phyloP scores from a whole-genome alignment of 1,140 invertebrate species.

The Proctacanthus coquilletti region DNA sequence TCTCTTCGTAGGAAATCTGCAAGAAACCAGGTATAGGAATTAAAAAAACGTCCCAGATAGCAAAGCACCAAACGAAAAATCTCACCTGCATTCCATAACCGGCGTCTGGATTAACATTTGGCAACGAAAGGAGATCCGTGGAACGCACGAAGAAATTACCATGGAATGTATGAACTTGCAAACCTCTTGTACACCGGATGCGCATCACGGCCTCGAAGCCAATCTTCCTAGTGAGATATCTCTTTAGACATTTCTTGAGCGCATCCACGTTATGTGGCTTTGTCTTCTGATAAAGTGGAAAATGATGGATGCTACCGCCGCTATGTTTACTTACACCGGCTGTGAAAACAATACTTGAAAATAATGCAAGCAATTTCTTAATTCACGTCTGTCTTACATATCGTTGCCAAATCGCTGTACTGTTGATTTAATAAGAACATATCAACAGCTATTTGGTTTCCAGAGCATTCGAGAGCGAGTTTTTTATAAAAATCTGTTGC shows the following conservation, averaged over 20 bases:
- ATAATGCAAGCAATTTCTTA: slow-evolving; percentile 2
- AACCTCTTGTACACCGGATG: slow-evolving; percentile 81
- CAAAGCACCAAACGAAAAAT: slow-evolving; percentile 31
- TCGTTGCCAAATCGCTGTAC: slow-evolving; percentile 85
- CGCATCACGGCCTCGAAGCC: slow-evolving; percentile 99
- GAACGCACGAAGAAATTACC: slow-evolving; percentile 99
- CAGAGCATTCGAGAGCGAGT: slow-evolving; percentile 87
- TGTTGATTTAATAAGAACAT: slow-evolving; percentile 86
- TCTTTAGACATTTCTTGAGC: slow-evolving; percentile 61
- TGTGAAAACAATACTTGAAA: slow-evolving; percentile 27
- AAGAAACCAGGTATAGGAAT: slow-evolving; percentile 2
- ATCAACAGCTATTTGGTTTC: slow-evolving; percentile 91
- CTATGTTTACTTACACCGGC: slow-evolving; percentile 90
- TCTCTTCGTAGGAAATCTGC: slow-evolving; percentile 56
- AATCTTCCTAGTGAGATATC: slow-evolving; percentile 93
- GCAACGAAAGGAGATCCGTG: slow-evolving; percentile 87
- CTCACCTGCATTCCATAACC: slow-evolving; percentile 96
- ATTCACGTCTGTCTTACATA: slow-evolving; percentile 47
- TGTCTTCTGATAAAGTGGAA: slow-evolving; percentile 71
- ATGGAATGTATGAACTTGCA: slow-evolving; percentile 95
- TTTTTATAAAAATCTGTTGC: slow-evolving; percentile 98
- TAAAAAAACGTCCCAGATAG: background rate
- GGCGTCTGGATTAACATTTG: slow-evolving; percentile 96
- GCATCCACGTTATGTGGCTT: slow-evolving; percentile 53
- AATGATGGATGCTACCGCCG: slow-evolving; percentile 85